phyloP scores from a whole-genome alignment of 2,113 vertebrate genomes.

The Polyodon spathula region DNA sequence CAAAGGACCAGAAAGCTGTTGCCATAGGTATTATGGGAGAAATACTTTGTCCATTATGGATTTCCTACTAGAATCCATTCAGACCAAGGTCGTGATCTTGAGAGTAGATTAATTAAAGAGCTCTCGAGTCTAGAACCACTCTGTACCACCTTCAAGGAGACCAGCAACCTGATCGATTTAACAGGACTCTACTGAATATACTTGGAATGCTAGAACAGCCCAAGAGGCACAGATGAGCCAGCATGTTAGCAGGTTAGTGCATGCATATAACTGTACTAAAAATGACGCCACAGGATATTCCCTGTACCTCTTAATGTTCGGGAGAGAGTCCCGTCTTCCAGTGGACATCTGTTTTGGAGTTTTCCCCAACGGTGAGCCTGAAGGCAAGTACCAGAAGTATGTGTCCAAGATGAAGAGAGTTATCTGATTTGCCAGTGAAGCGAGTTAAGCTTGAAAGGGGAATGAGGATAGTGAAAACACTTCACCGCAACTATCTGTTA shows the following conservation, averaged over 20 bases:
- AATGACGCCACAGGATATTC: no score
- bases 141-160: constrained; percentile 5
- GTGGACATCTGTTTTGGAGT: no score
- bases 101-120: constrained; percentile 7
- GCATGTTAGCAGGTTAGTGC: no score
- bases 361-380: background rate
- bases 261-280: no score
- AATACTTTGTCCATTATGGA: constrained; percentile 14
- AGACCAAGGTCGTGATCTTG: constrained; percentile 4
- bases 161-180: constrained; percentile 2
- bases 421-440: background rate
- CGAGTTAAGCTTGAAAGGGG: background rate
- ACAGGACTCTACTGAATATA: no score
- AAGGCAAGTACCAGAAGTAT: background rate
- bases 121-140: background rate
- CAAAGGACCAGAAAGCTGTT: constrained; percentile 8
- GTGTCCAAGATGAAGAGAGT: background rate
- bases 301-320: no score
- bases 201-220: no score
- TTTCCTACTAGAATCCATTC: constrained; percentile 6
- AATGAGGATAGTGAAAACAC: background rate
- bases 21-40: constrained; percentile 5
- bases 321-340: no score
- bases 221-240: no score
- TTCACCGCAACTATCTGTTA: background rate